Base-by-base conservation (phyloP, 2,113 vertebrate species). In the Nothoprocta perdicaria region DNA sequence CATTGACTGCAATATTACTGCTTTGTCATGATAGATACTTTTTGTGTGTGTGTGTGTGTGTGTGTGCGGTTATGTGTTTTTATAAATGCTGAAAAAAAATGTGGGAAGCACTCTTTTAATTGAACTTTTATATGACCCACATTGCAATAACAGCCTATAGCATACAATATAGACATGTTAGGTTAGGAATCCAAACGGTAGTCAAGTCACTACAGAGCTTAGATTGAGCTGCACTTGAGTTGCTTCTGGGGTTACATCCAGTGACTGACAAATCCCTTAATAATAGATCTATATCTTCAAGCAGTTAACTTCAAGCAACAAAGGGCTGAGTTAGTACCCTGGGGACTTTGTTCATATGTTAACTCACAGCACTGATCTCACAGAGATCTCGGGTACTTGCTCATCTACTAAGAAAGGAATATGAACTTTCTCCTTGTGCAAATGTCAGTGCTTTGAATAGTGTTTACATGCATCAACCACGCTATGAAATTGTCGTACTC, bases 391-490 rank as follows among this genome's bases (percentile, higher is more conserved):
- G 22, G 31, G 83, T 29, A 15, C 19, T 69, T 69, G 40, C 18
- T 84, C 23, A 69, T 41, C 15, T 68, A 14, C n/a, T n/a, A 6
- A 3, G 84, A 35, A 68, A 57, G 7, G 5, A 60, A 75, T 17
- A 35, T 40, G 31, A 78, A 22, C 6, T 89, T 89, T 57, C 58
- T n/a, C 18, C 6, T 10, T 57, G 18, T 52, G 16, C 9, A 81
- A 46, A 57, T 9, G 10, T 33, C 14, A 58, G 21, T 1, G 0
- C 12, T 33, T 48, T 33, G 24, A 76, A 38, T 12, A 58, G 29
- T 1, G 0, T 8, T 41, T 4, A 0, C 22, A 73, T 26, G 61
- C 43, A 27, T 6, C 14, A 31, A 19, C 10, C 33, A 46, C 3
- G 5, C 3, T 6, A 10, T 10, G 5, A 79, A 84, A 58, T 24